Evolutionary conservation across 2,797 vertebrate genomes (phyloP), one percentile per base, ranked within the genome.

Genomic region (Discoglossus pictus): DNA sequence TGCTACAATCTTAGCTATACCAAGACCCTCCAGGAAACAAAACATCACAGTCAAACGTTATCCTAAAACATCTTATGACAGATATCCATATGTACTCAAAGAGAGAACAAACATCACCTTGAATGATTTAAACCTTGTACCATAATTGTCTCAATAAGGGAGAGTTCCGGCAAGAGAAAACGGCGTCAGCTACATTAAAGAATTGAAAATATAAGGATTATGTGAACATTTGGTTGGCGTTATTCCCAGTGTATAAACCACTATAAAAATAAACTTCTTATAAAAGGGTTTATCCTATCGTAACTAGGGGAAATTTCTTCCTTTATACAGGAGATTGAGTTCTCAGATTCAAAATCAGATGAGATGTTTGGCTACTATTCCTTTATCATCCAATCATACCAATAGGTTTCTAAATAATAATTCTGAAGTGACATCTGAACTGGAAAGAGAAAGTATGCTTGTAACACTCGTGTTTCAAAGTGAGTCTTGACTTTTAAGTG

Each of bases 211-310:
- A 82, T 78, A 70, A 74, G 68, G 73, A 76, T 76, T 81, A 79
- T 82, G 79, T 82, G 83, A 84, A 83, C 78, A 81, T 79, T 80
- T 83, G 81, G 80, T 83, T 84, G 80, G 81, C 81, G 78, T 68
- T 74, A 77, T 74, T 84, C 83, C 83, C 78, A 80, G 78, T 61
- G 56, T 65, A 77, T 16, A 82, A 82, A 81, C 78, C 74, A 75
- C 79, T 76, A 83, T 65, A 76, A 76, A 82, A 74, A 82, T 77
- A 83, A 76, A 81, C 77, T 79, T 79, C 74, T 84, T 80, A 66
- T 75, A 58, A 69, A 36, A 69, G 34, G 65, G 74, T 78, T 80
- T 78, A 73, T 61, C 68, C 73, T 73, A 77, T 64, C 36, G 61
- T 71, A 71, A 59, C 50, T 27, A 78, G 18, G 23, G 70, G 36